Percentiles rank a stretch among this genome's conserved stretches.
phyloP scores from a whole-genome alignment of 2,888 invertebrate genomes.

The Mermis nigrescens region DNA sequence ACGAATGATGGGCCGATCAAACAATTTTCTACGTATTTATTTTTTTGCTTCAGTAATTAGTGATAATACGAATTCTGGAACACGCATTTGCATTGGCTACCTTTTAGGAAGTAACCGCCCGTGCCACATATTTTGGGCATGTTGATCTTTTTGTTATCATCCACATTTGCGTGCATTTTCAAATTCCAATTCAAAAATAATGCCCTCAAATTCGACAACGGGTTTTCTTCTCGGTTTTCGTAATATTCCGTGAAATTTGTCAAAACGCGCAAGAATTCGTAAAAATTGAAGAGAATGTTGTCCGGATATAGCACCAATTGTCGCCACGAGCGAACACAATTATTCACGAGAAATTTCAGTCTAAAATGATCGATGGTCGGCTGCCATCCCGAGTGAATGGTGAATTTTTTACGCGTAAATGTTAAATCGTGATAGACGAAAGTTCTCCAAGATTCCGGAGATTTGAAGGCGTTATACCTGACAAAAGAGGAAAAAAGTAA shows the following conservation, averaged over 20 bases:
- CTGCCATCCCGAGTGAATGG: constrained; percentile 63
- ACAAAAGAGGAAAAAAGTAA: too few species aligned
- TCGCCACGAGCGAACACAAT: constrained; percentile 48
- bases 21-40: too few species aligned
- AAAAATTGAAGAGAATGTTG: constrained; percentile 57
- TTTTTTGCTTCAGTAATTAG: too few species aligned
- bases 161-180: constrained; percentile 15
- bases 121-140: constrained; percentile 49
- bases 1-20: too few species aligned
- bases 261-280: constrained; percentile 63
- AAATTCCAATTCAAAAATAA: constrained; percentile 25
- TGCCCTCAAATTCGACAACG: constrained; percentile 14
- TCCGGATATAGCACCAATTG: constrained; percentile 51
- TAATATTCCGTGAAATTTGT: constrained; percentile 33
- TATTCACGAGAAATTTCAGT: constrained; percentile 47
- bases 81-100: too few species aligned
- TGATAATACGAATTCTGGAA: too few species aligned
- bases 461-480: constrained; percentile 43
- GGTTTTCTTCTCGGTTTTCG: constrained; percentile 14
- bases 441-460: constrained; percentile 53
- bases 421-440: constrained; percentile 53
- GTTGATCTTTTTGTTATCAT: constrained; percentile 12
- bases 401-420: constrained; percentile 52
- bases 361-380: constrained; percentile 53
- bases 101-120: constrained; percentile 40